Conservation (phyloP, 2,113 vertebrate genomes). For the Candoia aspera region DNA sequence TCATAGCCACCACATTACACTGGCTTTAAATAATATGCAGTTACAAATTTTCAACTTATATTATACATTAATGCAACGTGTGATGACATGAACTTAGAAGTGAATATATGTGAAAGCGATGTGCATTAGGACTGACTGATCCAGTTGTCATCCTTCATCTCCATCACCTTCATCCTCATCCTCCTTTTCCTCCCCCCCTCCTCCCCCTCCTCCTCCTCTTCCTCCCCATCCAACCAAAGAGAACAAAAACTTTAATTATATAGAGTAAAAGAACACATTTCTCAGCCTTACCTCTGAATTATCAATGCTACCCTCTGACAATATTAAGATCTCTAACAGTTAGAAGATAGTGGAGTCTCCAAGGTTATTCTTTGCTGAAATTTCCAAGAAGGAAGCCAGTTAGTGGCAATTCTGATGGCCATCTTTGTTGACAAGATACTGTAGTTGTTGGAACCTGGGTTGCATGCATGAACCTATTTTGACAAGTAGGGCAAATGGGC, state of each 20-base stretch:
- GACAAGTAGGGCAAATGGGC: background rate
- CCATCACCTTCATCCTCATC: background rate
- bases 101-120: background rate
- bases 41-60: background rate
- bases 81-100: too few relatives aligned
- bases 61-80: background rate
- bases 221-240: background rate
- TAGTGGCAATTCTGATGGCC: background rate
- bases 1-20: background rate
- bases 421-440: background rate
- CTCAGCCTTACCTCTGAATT: background rate
- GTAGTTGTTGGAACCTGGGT: background rate
- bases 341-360: slow-evolving; percentile 23
- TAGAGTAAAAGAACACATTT: background rate
- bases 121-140: background rate
- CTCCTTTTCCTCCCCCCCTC: background rate
- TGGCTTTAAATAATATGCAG: background rate
- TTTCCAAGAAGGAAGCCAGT: slow-evolving; percentile 29
- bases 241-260: slow-evolving; percentile 36
- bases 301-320: slow-evolving; percentile 21
- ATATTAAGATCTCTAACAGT: background rate
- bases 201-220: background rate
- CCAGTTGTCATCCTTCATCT: background rate
- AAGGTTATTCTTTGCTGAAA: background rate
- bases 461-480: background rate